phyloP scores from a whole-genome alignment of 2,113 vertebrate species.

The Amia ocellicauda region DNA sequence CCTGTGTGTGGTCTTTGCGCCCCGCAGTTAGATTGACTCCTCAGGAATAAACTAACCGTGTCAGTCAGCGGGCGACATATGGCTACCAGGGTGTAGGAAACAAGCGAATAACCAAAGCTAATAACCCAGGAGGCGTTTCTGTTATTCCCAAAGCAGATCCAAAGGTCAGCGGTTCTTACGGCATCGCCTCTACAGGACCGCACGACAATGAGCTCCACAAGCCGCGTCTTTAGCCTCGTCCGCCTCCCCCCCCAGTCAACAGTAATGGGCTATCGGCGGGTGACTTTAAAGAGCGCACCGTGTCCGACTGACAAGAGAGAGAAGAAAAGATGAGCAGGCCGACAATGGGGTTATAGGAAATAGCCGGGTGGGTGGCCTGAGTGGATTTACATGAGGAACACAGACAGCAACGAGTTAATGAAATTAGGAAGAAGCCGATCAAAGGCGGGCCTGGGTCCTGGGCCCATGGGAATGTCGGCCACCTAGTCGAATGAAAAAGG shows the following conservation, averaged over 20 bases:
- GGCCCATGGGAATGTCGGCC: background rate
- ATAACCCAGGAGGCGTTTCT: conserved; percentile 25
- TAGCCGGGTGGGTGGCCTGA: conserved; percentile 25
- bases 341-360: conserved; percentile 29
- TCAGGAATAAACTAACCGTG: conserved; percentile 18
- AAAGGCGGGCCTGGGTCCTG: conserved; percentile 15
- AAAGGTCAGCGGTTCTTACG: no score
- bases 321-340: conserved; percentile 17
- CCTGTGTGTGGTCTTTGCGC: conserved; percentile 24
- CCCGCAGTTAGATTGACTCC: conserved; percentile 27
- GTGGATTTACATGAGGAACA: conserved; percentile 26
- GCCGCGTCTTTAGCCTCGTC: conserved; percentile 9
- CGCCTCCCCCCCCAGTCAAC: conserved; percentile 22
- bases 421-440: conserved; percentile 24
- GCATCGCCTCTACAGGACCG: no score
- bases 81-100: conserved; percentile 11
- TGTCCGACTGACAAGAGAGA: conserved; percentile 17
- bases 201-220: no score
- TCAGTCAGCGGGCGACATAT: background rate
- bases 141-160: conserved; percentile 6
- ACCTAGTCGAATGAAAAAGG: background rate
- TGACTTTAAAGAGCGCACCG: conserved; percentile 26
- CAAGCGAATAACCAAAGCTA: conserved; percentile 21
- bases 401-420: conserved; percentile 26
- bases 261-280: conserved; percentile 22